These are phyloP conservation scores for Nasua narica DNA, from an alignment of 2,797 vertebrate genomes.

Conservation along the genomic window DNA sequence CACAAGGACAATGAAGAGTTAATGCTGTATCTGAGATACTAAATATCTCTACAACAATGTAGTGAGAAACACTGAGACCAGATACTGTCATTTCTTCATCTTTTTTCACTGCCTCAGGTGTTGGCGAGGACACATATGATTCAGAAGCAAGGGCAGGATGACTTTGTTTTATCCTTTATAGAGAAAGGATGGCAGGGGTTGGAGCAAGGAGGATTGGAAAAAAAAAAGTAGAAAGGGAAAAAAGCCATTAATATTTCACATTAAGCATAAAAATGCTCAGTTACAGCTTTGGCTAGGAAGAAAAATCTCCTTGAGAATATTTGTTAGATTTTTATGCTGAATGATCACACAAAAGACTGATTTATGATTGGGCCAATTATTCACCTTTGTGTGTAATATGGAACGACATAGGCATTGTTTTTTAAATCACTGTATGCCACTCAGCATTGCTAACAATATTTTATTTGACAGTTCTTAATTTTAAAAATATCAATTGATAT, in stretches of 20 bases:
- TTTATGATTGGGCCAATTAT: neutral
- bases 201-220: neutral
- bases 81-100: constrained; percentile 56
- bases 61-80: constrained; percentile 39
- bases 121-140: constrained; percentile 29
- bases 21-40: neutral
- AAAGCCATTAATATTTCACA: constrained; percentile 49
- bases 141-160: constrained; percentile 62
- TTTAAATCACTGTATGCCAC: neutral
- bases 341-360: constrained; percentile 10
- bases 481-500: neutral
- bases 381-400: neutral
- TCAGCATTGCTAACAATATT: neutral
- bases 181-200: neutral
- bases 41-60: neutral
- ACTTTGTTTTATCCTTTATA: constrained; percentile 69
- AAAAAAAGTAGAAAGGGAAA: neutral
- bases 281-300: neutral
- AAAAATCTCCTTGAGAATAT: constrained; percentile 37
- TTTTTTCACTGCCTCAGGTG: constrained; percentile 65
- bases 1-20: constrained; percentile 16
- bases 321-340: constrained; percentile 11
- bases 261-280: constrained; percentile 7
- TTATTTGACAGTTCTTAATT: constrained; percentile 38
- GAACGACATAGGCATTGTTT: neutral